Evolutionary conservation across 2,888 invertebrate species (phyloP), one percentile per base, ranked within the genome.

Genomic region (Frankliniella fusca): DNA sequence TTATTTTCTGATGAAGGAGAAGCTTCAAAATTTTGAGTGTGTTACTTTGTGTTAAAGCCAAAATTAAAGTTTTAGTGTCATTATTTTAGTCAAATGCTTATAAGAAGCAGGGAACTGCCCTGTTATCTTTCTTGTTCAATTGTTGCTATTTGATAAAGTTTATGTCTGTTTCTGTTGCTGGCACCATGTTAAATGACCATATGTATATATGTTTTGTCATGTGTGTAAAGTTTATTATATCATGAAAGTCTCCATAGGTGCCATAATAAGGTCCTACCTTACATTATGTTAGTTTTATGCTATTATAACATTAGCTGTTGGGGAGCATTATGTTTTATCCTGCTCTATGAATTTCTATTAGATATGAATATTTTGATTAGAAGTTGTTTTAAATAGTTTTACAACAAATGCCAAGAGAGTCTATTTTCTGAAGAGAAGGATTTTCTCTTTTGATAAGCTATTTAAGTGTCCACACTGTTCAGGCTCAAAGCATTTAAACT

Each of bases 71-170:
- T 27, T 76, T 76, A 76, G 70, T 76, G 12, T 76, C 70, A 23
- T 70, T 27, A 27, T 27, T 27, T 38, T 27, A 76, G 70, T 76
- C 70, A 61, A 18, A 61, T 27, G 27, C 11, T 70, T 70, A 70
- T 23, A 61, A 61, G n/a, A n/a, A 15, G 8, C 12, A 61, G 18
- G 15, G 27, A 23, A 23, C 8, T 27, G 23, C 23, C 27, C 70
- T 27, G 70, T 23, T 23, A 23, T 70, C 23, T 20, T 23, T 76
- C 27, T 27, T 27, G 9, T 27, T 76, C 23, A 27, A 12, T 76
- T 76, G 70, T 76, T 76, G 27, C n/a, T 76, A 27, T 76, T 76
- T 76, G 70, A n/a, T 76, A 76, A 76, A 76, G 23, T 76, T 76
- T 76, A 27, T 76, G 27, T 27, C 23, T 27, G n/a, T 12, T 76